Base-by-base conservation (phyloP, 2,797 vertebrate genomes). In the Dipus sagitta region DNA sequence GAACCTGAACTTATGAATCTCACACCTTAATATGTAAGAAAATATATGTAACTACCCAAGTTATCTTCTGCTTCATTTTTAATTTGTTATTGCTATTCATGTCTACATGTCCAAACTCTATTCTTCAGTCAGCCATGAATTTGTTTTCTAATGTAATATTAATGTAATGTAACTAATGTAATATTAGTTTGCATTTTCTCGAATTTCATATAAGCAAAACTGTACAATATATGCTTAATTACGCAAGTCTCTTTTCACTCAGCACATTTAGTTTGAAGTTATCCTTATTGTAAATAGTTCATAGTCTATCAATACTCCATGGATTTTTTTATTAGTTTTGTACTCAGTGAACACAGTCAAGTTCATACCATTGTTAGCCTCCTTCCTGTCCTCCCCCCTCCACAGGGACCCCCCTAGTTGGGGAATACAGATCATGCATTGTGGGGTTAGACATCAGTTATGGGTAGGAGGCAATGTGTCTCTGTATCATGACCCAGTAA, bases 81-180 rank as follows among this genome's bases (percentile, higher is more conserved):
- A 87, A 70, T 54, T 93, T 4, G 26, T 71, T 80, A 17, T 52
- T 74, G 18, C n/a, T 47, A 26, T 1, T 60, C 20, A 26, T 84
- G 58, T 15, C 7, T 13, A 10, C 28, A 17, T 4, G 28, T 1
- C 0, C 15, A 9, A 34, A 4, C 52, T 38, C 8, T 2, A 14
- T 18, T 79, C 24, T 72, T 18, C 15, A 78, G 60, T 26, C 26
- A 74, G 5, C 0, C 21, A 87, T 47, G 64, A 11, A 18, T 75
- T 34, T 72, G 14, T 20, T 75, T 90, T 80, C n/a, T 90, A 1
- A 60, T 30, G 26, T 34, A 74, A 54, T 9, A 26, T 38, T 38
- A 38, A 38, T 38, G 38, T 38, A 38, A 38, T 38, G 38, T 38
- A 38, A 38, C 6, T 38, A 38, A 38, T 38, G 38, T 38, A 38